These are phyloP conservation scores for Melieria crassipennis DNA, from an alignment of 2,888 invertebrate species.

Conservation along the genomic window DNA sequence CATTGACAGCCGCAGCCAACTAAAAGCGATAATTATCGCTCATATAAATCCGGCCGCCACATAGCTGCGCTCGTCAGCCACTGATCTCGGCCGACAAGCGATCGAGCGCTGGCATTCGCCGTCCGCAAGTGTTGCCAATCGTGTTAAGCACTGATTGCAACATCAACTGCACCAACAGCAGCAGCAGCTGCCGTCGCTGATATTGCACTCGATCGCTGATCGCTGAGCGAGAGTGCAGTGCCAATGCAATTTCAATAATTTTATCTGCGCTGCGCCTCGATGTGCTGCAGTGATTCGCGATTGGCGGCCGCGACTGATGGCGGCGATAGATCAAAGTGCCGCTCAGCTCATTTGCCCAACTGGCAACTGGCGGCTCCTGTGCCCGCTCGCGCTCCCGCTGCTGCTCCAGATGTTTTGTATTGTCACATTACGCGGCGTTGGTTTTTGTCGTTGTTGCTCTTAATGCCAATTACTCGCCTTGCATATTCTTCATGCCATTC, in stretches of 20 bases:
- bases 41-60: background rate
- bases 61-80: background rate
- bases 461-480: too few relatives aligned
- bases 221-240: constrained; percentile 1
- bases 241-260: constrained; percentile 54
- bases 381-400: too few relatives aligned
- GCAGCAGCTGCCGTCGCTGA: constrained; percentile 11
- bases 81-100: background rate
- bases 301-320: constrained; percentile 34
- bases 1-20: constrained; percentile 52
- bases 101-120: background rate
- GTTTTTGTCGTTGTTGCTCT: too few relatives aligned
- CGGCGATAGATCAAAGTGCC: constrained; percentile 46
- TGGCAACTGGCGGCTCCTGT: too few relatives aligned
- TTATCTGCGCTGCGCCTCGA: constrained; percentile 53
- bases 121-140: constrained; percentile 28
- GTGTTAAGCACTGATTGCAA: constrained; percentile 27
- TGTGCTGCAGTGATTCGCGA: constrained; percentile 46
- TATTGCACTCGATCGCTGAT: constrained; percentile 35
- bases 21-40: constrained; percentile 28
- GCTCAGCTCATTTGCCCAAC: constrained; percentile 39
- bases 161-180: background rate
- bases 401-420: too few relatives aligned
- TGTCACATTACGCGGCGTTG: too few relatives aligned
- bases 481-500: too few relatives aligned